These are phyloP conservation scores for Sinotaia quadrata DNA, from an alignment of 2,888 invertebrate genomes.

Conservation along the genomic window DNA sequence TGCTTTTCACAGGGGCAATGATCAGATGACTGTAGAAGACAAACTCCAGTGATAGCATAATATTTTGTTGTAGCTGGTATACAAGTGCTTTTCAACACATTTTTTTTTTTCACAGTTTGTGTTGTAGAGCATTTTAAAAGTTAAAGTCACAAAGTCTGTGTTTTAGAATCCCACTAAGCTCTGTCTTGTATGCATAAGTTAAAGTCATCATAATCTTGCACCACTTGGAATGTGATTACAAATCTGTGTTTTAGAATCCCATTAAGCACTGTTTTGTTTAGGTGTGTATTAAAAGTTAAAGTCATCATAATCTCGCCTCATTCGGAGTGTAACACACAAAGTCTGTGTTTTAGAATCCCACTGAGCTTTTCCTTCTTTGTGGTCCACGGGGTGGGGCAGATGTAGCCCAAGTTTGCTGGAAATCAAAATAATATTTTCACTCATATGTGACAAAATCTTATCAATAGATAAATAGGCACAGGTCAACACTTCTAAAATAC, in stretches of 20 bases:
- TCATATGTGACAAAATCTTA: too few species aligned
- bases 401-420: constrained; percentile 79
- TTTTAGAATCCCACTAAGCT: constrained; percentile 83
- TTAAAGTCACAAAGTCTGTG: constrained; percentile 83
- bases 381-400: constrained; percentile 86
- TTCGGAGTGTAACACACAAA: constrained; percentile 81
- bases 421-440: constrained; percentile 32
- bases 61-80: too few species aligned
- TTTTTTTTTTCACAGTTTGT: too few species aligned
- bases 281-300: constrained; percentile 89
- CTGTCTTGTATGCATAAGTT: constrained; percentile 89
- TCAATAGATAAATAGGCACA: too few species aligned
- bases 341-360: constrained; percentile 81
- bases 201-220: constrained; percentile 86
- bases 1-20: too few species aligned
- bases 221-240: constrained; percentile 81
- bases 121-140: too few species aligned
- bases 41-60: too few species aligned
- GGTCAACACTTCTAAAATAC: too few species aligned
- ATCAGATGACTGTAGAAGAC: too few species aligned
- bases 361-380: constrained; percentile 85
- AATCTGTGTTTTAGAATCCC: constrained; percentile 79
- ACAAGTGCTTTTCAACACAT: too few species aligned
- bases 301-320: constrained; percentile 87
- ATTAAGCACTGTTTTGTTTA: constrained; percentile 86